Evolutionary conservation across 2,888 invertebrate genomes (phyloP).

Genomic region (Stenolophus ochropezus): DNA sequence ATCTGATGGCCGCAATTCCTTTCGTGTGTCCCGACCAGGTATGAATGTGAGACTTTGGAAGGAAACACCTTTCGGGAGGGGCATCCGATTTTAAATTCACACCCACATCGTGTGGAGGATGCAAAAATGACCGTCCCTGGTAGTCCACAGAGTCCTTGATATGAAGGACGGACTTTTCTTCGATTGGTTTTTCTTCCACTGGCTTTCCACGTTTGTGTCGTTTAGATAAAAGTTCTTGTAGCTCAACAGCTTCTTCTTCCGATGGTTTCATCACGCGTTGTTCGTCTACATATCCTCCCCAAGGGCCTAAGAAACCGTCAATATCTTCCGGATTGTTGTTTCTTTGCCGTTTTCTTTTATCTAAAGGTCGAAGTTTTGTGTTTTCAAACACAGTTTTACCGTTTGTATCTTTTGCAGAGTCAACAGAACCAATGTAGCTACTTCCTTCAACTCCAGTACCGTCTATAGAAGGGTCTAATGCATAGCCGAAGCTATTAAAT

Average conservation of each 20-base stretch:
- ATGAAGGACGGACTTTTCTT: slow-evolving; percentile 96
- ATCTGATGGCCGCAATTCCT: slow-evolving; percentile 94
- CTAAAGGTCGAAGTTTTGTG: slow-evolving; percentile 82
- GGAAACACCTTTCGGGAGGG: slow-evolving; percentile 95
- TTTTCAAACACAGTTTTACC: slow-evolving; percentile 94
- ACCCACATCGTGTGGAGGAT: slow-evolving; percentile 94
- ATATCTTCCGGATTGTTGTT: slow-evolving; percentile 95
- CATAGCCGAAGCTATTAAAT: slow-evolving; percentile 96
- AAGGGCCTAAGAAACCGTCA: slow-evolving; percentile 97
- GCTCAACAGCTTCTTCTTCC: slow-evolving; percentile 93
- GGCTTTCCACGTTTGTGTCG: slow-evolving; percentile 90
- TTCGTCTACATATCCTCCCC: slow-evolving; percentile 97
- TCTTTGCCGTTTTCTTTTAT: slow-evolving; percentile 88
- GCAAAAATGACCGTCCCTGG: slow-evolving; percentile 96
- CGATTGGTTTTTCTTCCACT: slow-evolving; percentile 93
- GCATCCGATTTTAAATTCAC: slow-evolving; percentile 90
- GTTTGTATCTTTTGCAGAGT: slow-evolving; percentile 82
- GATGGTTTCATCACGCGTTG: slow-evolving; percentile 90
- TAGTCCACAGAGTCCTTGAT: slow-evolving; percentile 96
- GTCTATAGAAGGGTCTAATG: slow-evolving; percentile 93
- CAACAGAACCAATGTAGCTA: slow-evolving; percentile 78
- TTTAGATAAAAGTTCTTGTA: slow-evolving; percentile 96
- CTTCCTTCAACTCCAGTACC: slow-evolving; percentile 72
- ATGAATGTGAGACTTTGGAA: slow-evolving; percentile 96
- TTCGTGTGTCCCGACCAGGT: slow-evolving; percentile 99